Evolutionary conservation across 37 sponge, comb jelly and placozoan genomes (phyloP).

Genomic region (Tethya wilhelma): DNA sequence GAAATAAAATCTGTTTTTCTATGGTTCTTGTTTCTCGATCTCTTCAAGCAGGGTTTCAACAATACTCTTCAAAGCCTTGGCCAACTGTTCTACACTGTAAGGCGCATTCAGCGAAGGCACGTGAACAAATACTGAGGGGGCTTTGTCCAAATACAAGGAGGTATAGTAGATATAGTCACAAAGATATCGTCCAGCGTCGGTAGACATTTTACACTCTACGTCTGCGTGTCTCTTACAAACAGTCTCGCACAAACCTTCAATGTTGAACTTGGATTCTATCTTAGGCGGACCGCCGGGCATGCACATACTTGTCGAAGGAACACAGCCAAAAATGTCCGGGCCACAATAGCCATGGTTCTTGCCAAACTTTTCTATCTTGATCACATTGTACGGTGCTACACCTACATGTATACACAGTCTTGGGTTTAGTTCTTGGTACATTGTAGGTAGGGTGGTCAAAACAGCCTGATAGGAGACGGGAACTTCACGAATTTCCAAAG

Average conservation of each 20-base stretch:
- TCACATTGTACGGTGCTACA: slow-evolving; percentile 38
- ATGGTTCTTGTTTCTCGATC: not conserved
- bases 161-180: slow-evolving; percentile 82
- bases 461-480: slow-evolving; percentile 64
- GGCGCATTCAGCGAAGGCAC: slow-evolving; percentile 69
- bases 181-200: slow-evolving; percentile 75
- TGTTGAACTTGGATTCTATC: slow-evolving; percentile 27
- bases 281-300: slow-evolving; percentile 34
- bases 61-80: slow-evolving; percentile 46
- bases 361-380: slow-evolving; percentile 57
- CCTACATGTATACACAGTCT: slow-evolving; percentile 73
- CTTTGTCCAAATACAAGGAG: slow-evolving; percentile 30
- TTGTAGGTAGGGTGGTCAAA: slow-evolving; percentile 8
- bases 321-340: slow-evolving; percentile 32
- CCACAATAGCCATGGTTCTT: slow-evolving; percentile 41
- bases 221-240: not conserved
- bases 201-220: slow-evolving; percentile 34
- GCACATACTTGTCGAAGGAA: slow-evolving; percentile 10
- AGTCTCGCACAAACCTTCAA: slow-evolving; percentile 4
- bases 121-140: slow-evolving; percentile 75
- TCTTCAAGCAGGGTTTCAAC: slow-evolving; percentile 47
- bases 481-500: slow-evolving; percentile 45
- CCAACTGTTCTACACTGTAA: slow-evolving; percentile 46
- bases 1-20: not conserved
- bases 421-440: slow-evolving; percentile 56